Evolutionary conservation across 1,140 invertebrate species (phyloP).

Genomic region (Helicorthomorpha holstii): DNA sequence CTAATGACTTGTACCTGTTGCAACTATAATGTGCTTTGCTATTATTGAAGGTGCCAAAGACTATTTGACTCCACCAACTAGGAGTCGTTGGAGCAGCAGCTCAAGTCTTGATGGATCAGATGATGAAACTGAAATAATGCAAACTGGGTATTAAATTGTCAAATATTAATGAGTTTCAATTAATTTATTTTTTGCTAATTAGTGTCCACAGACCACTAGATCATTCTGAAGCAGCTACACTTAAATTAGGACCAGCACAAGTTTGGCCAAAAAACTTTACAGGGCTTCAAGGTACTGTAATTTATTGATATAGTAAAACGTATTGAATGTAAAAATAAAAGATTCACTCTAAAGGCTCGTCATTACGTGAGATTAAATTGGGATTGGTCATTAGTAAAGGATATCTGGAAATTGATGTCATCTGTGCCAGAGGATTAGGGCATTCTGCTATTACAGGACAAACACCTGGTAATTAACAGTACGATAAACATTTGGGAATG

Average conservation of each 20-base stretch:
- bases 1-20: neutral
- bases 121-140: neutral
- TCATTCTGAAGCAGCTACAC: conserved; percentile 9
- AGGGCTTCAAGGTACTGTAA: conserved; percentile 12
- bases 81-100: neutral
- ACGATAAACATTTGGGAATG: neutral
- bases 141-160: neutral
- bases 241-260: conserved; percentile 24
- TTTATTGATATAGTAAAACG: neutral
- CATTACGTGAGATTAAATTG: conserved; percentile 53
- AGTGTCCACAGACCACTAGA: neutral
- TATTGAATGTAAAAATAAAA: too few species aligned
- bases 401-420: conserved; percentile 74
- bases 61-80: neutral
- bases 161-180: too few species aligned
- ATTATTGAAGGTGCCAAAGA: neutral
- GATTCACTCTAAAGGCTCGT: conserved; percentile 13
- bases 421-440: conserved; percentile 39
- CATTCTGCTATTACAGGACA: conserved; percentile 29
- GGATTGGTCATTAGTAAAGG: conserved; percentile 78
- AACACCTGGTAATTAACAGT: conserved; percentile 32
- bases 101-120: neutral
- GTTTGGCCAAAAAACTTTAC: conserved; percentile 19
- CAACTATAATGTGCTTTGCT: neutral
- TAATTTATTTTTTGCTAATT: neutral